phyloP scores from a whole-genome alignment of 2,797 vertebrate species.

The Rhadinocentrus ornatus region DNA sequence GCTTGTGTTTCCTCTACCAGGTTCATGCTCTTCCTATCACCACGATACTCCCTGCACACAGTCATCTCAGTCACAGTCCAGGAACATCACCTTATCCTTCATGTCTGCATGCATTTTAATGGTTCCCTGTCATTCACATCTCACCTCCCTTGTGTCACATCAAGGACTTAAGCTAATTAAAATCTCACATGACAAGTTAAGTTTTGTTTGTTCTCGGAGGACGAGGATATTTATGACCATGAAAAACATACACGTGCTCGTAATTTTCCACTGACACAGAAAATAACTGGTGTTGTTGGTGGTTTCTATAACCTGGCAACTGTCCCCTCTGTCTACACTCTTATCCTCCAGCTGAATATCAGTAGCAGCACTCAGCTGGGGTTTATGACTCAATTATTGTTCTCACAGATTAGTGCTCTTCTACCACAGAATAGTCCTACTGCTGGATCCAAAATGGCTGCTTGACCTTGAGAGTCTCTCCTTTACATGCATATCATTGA shows the following conservation, averaged over 20 bases:
- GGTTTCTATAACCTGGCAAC: slow-evolving; percentile 61
- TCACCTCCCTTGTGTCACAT: slow-evolving; percentile 47
- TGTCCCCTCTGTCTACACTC: slow-evolving; percentile 17
- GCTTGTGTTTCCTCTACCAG: neutral
- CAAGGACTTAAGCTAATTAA: slow-evolving; percentile 57
- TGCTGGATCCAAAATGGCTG: slow-evolving; percentile 61
- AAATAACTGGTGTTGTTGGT: slow-evolving; percentile 27
- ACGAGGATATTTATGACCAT: slow-evolving; percentile 43
- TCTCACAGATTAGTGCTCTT: slow-evolving; percentile 51
- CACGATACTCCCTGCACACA: neutral
- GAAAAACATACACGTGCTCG: slow-evolving; percentile 13
- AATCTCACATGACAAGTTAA: slow-evolving; percentile 49
- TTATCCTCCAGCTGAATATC: slow-evolving; percentile 38
- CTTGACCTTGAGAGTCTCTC: slow-evolving; percentile 64
- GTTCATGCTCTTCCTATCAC: slow-evolving; percentile 4
- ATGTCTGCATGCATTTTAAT: slow-evolving; percentile 56
- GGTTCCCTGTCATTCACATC: slow-evolving; percentile 54
- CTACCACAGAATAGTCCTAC: slow-evolving; percentile 11
- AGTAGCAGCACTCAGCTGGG: slow-evolving; percentile 29
- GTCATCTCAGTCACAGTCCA: slow-evolving; percentile 42
- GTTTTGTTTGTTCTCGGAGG: slow-evolving; percentile 33
- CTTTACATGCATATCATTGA: slow-evolving; percentile 30
- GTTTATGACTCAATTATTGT: slow-evolving; percentile 54
- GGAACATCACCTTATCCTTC: slow-evolving; percentile 20
- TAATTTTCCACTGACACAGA: slow-evolving; percentile 57